Evolutionary conservation across 2,888 invertebrate species (phyloP), one percentile per base, ranked within the genome.

Genomic region (Amphiduros pacificus): DNA sequence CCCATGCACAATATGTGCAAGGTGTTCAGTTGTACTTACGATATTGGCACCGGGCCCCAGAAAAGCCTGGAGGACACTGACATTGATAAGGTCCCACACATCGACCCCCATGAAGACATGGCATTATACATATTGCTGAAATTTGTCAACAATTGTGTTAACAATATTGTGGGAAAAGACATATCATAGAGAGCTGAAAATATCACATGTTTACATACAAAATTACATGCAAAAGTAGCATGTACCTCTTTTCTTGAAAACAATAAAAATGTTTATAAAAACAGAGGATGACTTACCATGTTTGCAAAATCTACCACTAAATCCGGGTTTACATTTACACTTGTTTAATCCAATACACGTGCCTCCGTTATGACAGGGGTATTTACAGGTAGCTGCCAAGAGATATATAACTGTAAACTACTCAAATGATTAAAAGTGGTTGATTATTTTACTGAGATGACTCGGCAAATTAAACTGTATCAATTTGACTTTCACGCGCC

Each of bases 241-340:
- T 36, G 36, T 17, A 11, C 36, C 9, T 11, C 17, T 48, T 20
- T 14, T 48, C 6, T 20, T 48, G 6, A 9, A 9, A 20, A 9
- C 14, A 48, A 14, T 11, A 48, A 17, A 20, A 48, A 9, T 48
- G 22, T 24, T 51, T 51, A n/a, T 51, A 51, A 9, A 28, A 2
- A 28, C 32, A 17, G 4, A 22, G 6, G 20, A 11, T 14, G 14
- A 63, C 68, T 65, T 60, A 77, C 77, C 73, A 55, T 66, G 67
- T 60, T 75, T 66, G 67, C 80, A 79, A 28, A 71, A 66, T 9
- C 58, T 57, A 0, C 79, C 79, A 9, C 72, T 75, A 66, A 70
- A 80, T 20, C 80, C 79, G 5, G 71, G 63, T 24, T 66, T 68
- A 65, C 80, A 80, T 69, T 78, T 78, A 64, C 80, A 80, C 24